Evolutionary conservation across 64 coral and sea anemone genomes (phyloP).

Genomic region (Montipora foliosa): DNA sequence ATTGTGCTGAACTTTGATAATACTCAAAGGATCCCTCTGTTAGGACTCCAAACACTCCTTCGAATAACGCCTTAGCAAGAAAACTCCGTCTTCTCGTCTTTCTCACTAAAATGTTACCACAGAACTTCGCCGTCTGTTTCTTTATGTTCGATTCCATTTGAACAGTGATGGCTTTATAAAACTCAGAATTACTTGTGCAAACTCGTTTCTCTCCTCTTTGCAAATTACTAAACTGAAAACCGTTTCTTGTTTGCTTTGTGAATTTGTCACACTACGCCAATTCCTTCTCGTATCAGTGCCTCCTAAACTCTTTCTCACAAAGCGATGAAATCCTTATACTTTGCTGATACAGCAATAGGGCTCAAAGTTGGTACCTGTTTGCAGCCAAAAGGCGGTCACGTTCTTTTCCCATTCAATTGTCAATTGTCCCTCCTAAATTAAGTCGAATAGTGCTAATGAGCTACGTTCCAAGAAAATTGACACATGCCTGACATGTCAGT

Average conservation of each 20-base stretch:
- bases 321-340: no score
- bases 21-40: constrained; percentile 73
- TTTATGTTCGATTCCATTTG: constrained; percentile 26
- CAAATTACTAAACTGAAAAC: background rate
- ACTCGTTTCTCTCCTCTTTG: background rate
- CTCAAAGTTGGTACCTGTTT: background rate
- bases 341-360: no score
- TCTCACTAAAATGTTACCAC: constrained; percentile 86
- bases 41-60: constrained; percentile 89
- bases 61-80: constrained; percentile 71
- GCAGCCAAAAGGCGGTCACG: background rate
- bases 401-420: background rate
- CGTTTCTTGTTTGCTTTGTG: background rate
- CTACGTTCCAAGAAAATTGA: constrained; percentile 24
- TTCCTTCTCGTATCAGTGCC: background rate
- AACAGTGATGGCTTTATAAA: background rate
- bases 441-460: constrained; percentile 1
- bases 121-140: constrained; percentile 62
- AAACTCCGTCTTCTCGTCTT: constrained; percentile 72
- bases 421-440: background rate
- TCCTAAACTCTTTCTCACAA: background rate
- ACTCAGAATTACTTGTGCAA: no score
- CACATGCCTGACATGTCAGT: constrained; percentile 39
- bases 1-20: constrained; percentile 79
- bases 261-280: background rate